Conservation (phyloP, 1,140 invertebrate species). For the Mylabris phalerata region DNA sequence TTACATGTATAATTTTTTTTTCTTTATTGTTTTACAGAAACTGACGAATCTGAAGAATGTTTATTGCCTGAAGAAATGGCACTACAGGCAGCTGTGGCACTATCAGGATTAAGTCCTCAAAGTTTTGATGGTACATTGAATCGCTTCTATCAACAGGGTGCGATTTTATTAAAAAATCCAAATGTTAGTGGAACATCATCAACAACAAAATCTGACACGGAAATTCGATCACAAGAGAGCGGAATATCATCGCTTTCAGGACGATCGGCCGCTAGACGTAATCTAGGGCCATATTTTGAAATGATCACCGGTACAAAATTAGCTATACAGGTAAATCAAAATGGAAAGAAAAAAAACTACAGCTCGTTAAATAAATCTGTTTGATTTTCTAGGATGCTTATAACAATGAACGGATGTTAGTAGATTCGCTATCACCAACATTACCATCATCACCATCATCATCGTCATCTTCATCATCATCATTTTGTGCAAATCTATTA, state of each 20-base stretch:
- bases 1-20: no score
- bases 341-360: background rate
- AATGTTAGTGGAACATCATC: background rate
- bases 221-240: constrained; percentile 12
- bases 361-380: background rate
- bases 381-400: no score
- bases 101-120: constrained; percentile 21
- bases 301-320: background rate
- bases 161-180: constrained; percentile 7
- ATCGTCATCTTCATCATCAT: no score
- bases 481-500: no score
- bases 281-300: background rate
- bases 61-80: constrained; percentile 7
- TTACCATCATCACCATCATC: no score
- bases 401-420: no score
- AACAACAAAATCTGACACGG: no score
- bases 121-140: constrained; percentile 17
- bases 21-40: no score
- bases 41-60: no score
- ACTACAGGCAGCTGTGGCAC: constrained; percentile 22
- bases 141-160: constrained; percentile 21
- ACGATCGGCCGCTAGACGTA: background rate
- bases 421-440: no score
- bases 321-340: background rate
- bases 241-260: constrained; percentile 24